phyloP scores from a whole-genome alignment of 2,888 invertebrate genomes.

The Aporophyla lueneburgensis region DNA sequence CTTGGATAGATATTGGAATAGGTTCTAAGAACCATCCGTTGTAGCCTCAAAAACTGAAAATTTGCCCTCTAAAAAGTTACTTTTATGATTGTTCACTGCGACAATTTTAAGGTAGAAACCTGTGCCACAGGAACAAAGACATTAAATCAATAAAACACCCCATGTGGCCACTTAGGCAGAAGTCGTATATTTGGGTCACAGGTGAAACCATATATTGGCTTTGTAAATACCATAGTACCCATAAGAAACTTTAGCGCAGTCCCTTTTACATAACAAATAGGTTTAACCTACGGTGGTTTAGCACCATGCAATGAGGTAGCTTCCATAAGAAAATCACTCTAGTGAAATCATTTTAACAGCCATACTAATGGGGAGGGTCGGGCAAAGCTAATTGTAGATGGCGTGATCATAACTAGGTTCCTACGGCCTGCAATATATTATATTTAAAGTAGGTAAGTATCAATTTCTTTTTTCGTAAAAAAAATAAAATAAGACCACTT shows the following conservation, averaged over 20 bases:
- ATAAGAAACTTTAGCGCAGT: background rate
- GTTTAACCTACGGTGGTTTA: background rate
- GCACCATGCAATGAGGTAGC: background rate
- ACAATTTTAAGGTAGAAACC: background rate
- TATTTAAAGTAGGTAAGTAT: too few species aligned
- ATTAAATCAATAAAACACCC: conserved; percentile 47
- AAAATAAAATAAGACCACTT: too few species aligned
- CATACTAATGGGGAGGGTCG: too few species aligned
- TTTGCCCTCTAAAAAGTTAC: background rate
- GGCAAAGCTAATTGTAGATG: too few species aligned
- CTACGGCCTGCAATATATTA: too few species aligned
- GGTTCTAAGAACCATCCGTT: background rate
- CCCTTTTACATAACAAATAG: background rate
- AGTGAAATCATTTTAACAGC: background rate
- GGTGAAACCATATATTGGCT: conserved; percentile 24
- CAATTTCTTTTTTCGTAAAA: too few species aligned
- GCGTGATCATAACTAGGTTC: too few species aligned
- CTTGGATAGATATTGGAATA: background rate
- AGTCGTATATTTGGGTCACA: conserved; percentile 44
- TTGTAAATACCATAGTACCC: conserved; percentile 22
- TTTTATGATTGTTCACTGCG: background rate
- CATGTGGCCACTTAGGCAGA: conserved; percentile 38
- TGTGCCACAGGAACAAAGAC: conserved; percentile 9
- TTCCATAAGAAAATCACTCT: background rate
- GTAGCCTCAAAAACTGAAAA: background rate